Evolutionary conservation across 2,888 invertebrate genomes (phyloP), one percentile per base, ranked within the genome.

Genomic region (Cryptus viduatorius): DNA sequence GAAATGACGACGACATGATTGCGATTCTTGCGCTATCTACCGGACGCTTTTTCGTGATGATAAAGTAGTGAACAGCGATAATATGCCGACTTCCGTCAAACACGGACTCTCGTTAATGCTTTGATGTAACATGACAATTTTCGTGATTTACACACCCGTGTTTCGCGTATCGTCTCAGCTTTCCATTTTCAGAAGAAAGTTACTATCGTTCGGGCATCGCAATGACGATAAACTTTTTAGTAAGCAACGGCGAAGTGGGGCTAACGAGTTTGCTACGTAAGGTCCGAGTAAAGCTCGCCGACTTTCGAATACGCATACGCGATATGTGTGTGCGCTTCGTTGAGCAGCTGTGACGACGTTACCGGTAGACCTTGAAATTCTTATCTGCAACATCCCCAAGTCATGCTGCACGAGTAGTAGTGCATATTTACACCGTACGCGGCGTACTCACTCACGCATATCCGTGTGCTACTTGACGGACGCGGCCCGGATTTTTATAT

Each of bases 301-400:
- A 44, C 64, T 65, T 75, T 75, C 75, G 46, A 75, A 64, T 75
- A 8, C 31, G 19, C 16, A 8, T 29, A 16, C 3, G 12, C 19
- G 48, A 42, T 37, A 19, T 31, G 24, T 48, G 37, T 75, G 31
- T 50, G 16, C 48, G 75, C 31, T 37, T 65, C 64, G 50, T 3
- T 50, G 64, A 75, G 48, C 75, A 75, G 64, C 75, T 65, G 64
- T 64, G 64, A 50, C 64, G 64, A 14, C 50, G 72, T 71, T 53
- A 37, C 69, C 16, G 72, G n/a, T 56, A 72, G 72, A 59, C 72
- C 72, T 59, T 59, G 72, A 59, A 72, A 72, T 19, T 50, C 50
- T 75, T 29, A 53, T 53, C 53, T 19, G 53, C 19, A 12, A 19
- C 24, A 56, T 56, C 56, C 37, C 37, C 56, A 4, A 24, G 12